Percentiles rank a stretch among this genome's conserved stretches.
These are phyloP conservation scores for Stichopus chloronotus DNA, from an alignment of 35 echinoderm and acorn worm species.

Conservation along the genomic window DNA sequence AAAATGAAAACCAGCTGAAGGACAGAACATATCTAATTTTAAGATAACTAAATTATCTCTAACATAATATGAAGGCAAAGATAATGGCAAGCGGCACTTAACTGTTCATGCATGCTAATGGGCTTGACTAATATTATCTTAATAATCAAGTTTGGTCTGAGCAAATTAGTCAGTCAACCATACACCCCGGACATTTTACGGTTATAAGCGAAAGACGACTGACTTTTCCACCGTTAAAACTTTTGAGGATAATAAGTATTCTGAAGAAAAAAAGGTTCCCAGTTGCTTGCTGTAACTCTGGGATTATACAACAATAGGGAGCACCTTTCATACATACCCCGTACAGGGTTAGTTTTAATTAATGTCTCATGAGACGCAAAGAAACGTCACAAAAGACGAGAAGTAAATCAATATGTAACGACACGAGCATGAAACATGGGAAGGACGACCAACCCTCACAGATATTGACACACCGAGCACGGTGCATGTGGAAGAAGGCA, in stretches of 20 bases:
- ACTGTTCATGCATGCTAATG: slow-evolving; percentile 9
- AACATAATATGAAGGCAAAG: not conserved
- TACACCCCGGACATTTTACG: not conserved
- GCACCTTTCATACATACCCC: not conserved
- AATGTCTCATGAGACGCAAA: slow-evolving; percentile 6
- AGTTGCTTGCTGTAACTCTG: not conserved
- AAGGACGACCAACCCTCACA: not conserved
- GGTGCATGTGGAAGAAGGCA: not conserved
- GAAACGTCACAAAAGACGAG: not conserved
- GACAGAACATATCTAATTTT: not conserved
- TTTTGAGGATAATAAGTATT: not conserved
- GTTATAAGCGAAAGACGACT: not conserved
- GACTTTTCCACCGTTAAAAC: slow-evolving; percentile 6
- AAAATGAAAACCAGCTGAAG: no score
- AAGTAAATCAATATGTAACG: not conserved
- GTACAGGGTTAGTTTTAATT: not conserved
- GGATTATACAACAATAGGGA: no score
- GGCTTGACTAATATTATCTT: slow-evolving; percentile 23
- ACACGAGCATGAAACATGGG: slow-evolving; percentile 16
- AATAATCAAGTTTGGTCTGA: slow-evolving; percentile 24
- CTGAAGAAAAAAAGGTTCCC: slow-evolving; percentile 1
- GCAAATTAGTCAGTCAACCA: not conserved
- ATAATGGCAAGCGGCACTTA: not conserved
- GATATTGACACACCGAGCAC: not conserved
- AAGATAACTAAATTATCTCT: not conserved